A percentile compares a stretch with the other conserved stretches of the same genome.
phyloP scores from a whole-genome alignment of 2,113 vertebrate genomes.

The Gnathonemus longibarbis region DNA sequence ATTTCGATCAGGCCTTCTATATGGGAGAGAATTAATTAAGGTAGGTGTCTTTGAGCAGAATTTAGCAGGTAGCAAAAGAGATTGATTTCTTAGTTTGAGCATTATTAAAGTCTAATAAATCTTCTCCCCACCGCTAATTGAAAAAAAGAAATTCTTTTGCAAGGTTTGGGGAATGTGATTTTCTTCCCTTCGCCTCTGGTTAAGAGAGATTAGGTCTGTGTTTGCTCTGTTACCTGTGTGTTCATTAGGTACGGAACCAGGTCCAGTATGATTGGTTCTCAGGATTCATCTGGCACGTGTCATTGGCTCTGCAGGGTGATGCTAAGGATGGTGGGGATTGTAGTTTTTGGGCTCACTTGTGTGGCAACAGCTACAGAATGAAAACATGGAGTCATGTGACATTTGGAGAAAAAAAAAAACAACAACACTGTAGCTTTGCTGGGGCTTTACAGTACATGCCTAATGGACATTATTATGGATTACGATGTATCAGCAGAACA shows the following conservation, averaged over 20 bases:
- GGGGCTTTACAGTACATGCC: background rate
- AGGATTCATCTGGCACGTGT: background rate
- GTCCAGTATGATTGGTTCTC: background rate
- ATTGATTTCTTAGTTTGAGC: slow-evolving; percentile 13
- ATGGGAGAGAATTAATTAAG: background rate
- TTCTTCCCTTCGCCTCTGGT: background rate
- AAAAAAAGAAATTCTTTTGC: background rate
- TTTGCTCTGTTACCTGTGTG: background rate
- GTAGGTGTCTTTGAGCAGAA: background rate
- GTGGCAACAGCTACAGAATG: background rate
- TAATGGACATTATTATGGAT: background rate
- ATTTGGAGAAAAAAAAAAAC: background rate
- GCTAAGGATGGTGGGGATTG: background rate
- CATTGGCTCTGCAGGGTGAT: background rate
- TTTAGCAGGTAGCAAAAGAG: background rate
- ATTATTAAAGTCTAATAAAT: slow-evolving; percentile 12
- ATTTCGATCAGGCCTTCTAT: background rate
- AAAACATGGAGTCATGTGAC: background rate
- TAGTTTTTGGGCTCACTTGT: background rate
- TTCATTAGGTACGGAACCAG: background rate
- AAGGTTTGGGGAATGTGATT: background rate
- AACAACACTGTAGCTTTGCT: background rate
- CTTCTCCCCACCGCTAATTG: background rate
- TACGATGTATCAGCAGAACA: background rate
- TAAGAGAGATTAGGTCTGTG: background rate